phyloP scores from a whole-genome alignment of 1,140 invertebrate genomes.

The Heterodera schachtii region DNA sequence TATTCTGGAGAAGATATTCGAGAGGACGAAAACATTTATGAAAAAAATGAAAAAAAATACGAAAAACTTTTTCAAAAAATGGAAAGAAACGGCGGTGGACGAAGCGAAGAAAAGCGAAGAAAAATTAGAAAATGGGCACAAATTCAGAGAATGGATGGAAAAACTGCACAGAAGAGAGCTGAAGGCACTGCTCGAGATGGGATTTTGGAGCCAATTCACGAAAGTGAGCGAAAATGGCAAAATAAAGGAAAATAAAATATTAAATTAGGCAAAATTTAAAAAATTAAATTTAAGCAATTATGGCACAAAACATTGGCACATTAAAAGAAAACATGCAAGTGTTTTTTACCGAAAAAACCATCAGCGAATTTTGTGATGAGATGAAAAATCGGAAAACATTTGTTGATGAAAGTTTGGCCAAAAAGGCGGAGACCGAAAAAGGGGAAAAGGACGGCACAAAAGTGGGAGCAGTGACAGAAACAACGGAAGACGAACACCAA shows the following conservation, averaged over 20 bases:
- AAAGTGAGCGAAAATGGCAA: not conserved
- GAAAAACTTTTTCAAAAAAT: not conserved
- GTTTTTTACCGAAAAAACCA: not conserved
- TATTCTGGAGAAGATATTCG: not conserved
- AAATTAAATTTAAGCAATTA: not conserved
- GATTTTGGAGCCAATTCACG: not conserved
- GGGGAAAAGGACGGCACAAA: too few relatives aligned
- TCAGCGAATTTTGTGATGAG: not conserved
- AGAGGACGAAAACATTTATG: not conserved
- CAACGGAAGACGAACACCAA: too few relatives aligned
- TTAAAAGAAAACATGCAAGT: not conserved
- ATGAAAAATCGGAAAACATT: not conserved
- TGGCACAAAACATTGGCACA: not conserved
- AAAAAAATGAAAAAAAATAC: not conserved
- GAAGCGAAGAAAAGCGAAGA: not conserved
- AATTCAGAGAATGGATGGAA: not conserved
- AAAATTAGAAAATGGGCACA: not conserved
- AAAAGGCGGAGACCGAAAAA: too few relatives aligned
- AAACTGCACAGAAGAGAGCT: not conserved
- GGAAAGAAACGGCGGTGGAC: not conserved
- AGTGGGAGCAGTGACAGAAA: too few relatives aligned
- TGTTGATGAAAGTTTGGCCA: not conserved
- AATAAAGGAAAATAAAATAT: not conserved
- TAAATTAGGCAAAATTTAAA: not conserved
- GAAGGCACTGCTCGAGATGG: not conserved